Base-by-base conservation (phyloP, 2,113 vertebrate genomes). In the Arenaria interpres region DNA sequence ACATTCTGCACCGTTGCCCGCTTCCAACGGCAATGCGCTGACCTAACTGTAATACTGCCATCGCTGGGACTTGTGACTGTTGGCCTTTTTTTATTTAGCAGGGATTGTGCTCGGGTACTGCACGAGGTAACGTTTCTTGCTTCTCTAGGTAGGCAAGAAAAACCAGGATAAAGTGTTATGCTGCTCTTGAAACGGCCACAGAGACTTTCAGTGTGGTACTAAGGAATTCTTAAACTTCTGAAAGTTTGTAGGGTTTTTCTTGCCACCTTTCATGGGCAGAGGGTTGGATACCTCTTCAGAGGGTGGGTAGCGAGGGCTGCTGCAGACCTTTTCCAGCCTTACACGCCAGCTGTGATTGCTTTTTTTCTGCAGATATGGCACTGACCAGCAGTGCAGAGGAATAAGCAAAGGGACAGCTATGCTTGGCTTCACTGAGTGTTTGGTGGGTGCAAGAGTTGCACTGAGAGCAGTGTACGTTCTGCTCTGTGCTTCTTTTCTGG, bases 261-360 rank as follows among this genome's bases (percentile, higher is more conserved):
- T 53, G 27, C 23, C 1, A 0, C 7, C 33, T 62, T 57, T 57
- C 28, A 1, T 2, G 4, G 41, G 53, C 45, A 43, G 62, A 75
- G 45, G 41, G 21, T 56, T 85, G 59, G 88, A 11, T 56, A 18
- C 35, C 60, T 32, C 28, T 53, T 57, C 28, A 39, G 48, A 28
- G 48, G 7, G 43, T 75, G 64, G 28, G 37, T 46, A 33, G 32
- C 37, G 33, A 33, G 50, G 46, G 30, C 81, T 60, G 1, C 8
- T 37, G 37, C 1, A 3, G 18, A 51, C 46, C 4, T 4, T 73
- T 88, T 41, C 75, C 54, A 77, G 60, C 56, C 32, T 82, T 37
- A 24, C 12, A 0, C 1, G 0, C 41, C 4, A 4, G n/a, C 79
- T 76, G 41, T 2, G 0, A 3, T 59, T 37, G 27, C 25, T 39